These are phyloP conservation scores for Varanus komodoensis DNA, from an alignment of 2,113 vertebrate species.

Conservation along the genomic window DNA sequence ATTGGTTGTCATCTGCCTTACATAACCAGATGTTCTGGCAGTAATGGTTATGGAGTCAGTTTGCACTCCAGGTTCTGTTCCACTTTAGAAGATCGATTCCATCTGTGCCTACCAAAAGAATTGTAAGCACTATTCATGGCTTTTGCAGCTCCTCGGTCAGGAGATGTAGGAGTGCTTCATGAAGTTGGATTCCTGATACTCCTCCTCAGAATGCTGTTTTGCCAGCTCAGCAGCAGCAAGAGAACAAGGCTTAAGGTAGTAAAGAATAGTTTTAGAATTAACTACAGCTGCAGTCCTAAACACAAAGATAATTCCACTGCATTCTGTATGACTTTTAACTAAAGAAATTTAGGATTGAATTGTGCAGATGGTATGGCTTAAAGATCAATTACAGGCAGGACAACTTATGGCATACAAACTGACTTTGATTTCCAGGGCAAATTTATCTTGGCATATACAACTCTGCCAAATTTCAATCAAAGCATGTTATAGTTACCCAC, in stretches of 20 bases:
- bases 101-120: not conserved
- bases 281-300: not conserved
- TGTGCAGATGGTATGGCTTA: not conserved
- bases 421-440: not conserved
- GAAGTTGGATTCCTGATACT: not conserved
- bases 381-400: not conserved
- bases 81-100: not conserved
- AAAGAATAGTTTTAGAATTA: not conserved
- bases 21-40: too few species aligned
- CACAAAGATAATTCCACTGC: not conserved
- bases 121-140: not conserved
- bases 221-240: not conserved
- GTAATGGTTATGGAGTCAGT: not conserved
- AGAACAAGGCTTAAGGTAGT: not conserved
- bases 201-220: not conserved
- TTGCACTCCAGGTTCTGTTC: not conserved
- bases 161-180: not conserved
- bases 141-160: not conserved
- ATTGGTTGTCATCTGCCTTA: not conserved
- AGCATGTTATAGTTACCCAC: not conserved
- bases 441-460: not conserved
- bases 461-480: not conserved
- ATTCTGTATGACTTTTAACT: not conserved
- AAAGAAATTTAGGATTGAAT: not conserved
- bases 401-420: not conserved